A percentile compares a stretch with the other conserved stretches of the same genome.
Evolutionary conservation across 2,113 vertebrate genomes (phyloP).

Genomic region (Jacana jacana): DNA sequence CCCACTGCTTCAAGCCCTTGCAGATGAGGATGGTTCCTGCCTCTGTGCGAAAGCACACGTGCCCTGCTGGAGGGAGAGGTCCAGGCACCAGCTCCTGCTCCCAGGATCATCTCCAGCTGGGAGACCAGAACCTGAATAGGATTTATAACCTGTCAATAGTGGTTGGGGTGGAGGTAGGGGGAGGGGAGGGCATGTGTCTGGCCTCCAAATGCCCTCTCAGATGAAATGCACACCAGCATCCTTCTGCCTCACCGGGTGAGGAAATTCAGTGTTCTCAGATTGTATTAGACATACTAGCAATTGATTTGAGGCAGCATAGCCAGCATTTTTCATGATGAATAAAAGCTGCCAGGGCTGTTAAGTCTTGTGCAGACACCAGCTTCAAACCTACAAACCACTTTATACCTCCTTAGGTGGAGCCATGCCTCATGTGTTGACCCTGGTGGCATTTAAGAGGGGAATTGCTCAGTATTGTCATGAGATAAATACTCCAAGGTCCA

Average conservation of each 20-base stretch:
- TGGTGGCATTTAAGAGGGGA: not conserved
- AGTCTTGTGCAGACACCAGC: not conserved
- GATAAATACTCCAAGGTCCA: not conserved
- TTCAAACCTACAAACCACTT: not conserved
- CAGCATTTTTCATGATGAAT: not conserved
- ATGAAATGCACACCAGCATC: not conserved
- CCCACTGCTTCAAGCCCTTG: not conserved
- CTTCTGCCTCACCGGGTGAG: not conserved
- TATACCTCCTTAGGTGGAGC: not conserved
- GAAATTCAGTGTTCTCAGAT: not conserved
- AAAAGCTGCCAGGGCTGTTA: not conserved
- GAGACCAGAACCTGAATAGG: not conserved
- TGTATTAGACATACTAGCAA: not conserved
- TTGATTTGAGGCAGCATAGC: rapidly evolving
- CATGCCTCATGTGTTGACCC: not conserved
- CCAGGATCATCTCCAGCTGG: not conserved
- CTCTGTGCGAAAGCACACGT: not conserved
- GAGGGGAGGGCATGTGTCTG: not conserved
- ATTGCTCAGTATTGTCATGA: not conserved
- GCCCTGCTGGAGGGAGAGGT: not conserved
- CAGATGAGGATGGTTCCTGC: not conserved
- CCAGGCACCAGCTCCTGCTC: not conserved
- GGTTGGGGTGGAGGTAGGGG: too few species aligned
- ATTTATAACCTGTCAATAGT: not conserved
- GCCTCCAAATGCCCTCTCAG: not conserved